Evolutionary conservation across 2,113 vertebrate genomes (phyloP).

Genomic region (Parotia lawesii): DNA sequence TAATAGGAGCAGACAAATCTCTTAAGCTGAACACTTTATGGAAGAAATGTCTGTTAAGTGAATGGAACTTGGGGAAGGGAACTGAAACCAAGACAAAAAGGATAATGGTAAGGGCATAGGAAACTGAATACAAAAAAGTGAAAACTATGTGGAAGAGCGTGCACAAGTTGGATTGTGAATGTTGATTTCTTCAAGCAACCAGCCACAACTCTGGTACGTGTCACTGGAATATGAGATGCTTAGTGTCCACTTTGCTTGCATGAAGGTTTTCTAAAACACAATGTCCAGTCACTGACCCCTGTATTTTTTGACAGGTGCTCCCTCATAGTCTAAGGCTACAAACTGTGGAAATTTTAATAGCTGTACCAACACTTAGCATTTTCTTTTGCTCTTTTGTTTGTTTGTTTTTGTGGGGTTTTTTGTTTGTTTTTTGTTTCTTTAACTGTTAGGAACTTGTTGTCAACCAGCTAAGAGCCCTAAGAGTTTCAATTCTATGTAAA

Average conservation of each 20-base stretch:
- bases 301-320: background rate
- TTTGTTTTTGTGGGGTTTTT: background rate
- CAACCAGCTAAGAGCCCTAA: background rate
- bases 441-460: background rate
- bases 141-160: background rate
- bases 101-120: background rate
- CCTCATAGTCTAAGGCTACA: background rate
- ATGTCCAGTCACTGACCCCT: background rate
- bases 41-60: background rate
- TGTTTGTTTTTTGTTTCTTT: background rate
- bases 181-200: background rate
- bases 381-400: background rate
- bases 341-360: background rate
- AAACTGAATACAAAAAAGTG: background rate
- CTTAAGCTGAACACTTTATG: background rate
- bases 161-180: background rate
- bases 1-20: background rate
- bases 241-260: background rate
- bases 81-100: background rate
- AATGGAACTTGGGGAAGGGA: background rate
- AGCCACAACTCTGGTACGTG: background rate
- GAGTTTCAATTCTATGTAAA: constrained; percentile 66
- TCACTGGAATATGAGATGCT: background rate
- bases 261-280: background rate
- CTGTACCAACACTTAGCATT: background rate